Evolutionary conservation across 2,113 vertebrate species (phyloP).

Genomic region (Colistium nudipinnis): DNA sequence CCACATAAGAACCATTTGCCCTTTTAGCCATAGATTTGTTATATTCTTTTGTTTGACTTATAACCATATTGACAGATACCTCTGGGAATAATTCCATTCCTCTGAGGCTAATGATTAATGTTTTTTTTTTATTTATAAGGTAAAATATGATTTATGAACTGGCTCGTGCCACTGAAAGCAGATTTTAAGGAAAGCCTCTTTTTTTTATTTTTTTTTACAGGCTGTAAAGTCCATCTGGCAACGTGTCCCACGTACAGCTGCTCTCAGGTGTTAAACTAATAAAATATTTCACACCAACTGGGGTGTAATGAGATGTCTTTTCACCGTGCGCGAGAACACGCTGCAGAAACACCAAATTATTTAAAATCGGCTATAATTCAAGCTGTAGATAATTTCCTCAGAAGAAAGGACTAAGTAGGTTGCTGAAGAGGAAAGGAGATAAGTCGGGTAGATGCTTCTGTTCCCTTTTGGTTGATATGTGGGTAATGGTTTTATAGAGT

Average conservation of each 20-base stretch:
- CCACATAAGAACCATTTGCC: slow-evolving; percentile 17
- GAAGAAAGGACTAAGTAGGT: too few relatives aligned
- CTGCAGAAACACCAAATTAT: too few relatives aligned
- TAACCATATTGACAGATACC: slow-evolving; percentile 16
- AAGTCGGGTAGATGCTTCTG: slow-evolving; percentile 1
- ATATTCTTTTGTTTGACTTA: slow-evolving; percentile 24
- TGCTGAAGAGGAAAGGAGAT: background rate
- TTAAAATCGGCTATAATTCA: too few relatives aligned
- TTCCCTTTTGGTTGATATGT: background rate
- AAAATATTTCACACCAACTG: slow-evolving; percentile 13
- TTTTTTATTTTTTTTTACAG: slow-evolving; percentile 10
- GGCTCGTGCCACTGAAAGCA: slow-evolving; percentile 24
- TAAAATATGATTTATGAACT: background rate
- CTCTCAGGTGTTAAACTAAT: slow-evolving; percentile 37
- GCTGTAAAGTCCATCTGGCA: slow-evolving; percentile 11
- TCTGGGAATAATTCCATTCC: background rate
- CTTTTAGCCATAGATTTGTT: slow-evolving; percentile 13
- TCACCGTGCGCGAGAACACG: too few relatives aligned
- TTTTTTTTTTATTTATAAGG: slow-evolving; percentile 3
- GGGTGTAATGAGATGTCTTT: too few relatives aligned
- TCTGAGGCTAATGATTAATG: slow-evolving; percentile 7
- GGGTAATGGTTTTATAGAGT: slow-evolving; percentile 23
- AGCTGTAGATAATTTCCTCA: too few relatives aligned
- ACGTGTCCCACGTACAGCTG: slow-evolving; percentile 8
- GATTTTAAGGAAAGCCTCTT: slow-evolving; percentile 1